A percentile compares a stretch with the other conserved stretches of the same genome.
Conservation (phyloP, 2,797 vertebrate species). For the Ibycter americanus region DNA sequence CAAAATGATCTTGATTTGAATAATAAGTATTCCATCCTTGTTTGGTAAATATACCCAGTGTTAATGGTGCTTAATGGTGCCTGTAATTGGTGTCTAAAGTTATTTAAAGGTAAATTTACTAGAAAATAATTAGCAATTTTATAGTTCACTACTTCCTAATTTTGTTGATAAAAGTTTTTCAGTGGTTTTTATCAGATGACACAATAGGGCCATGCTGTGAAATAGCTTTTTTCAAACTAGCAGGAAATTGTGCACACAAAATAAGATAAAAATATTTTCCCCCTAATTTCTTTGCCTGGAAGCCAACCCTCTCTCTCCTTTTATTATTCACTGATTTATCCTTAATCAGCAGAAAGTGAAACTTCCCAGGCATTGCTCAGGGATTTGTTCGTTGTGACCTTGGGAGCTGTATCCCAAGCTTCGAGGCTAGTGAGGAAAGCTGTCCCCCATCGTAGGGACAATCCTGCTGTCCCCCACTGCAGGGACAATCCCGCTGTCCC, state of each 20-base stretch:
- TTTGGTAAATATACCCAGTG: constrained; percentile 75
- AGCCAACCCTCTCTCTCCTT: background rate
- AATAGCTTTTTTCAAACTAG: constrained; percentile 5
- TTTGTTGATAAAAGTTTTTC: constrained; percentile 74
- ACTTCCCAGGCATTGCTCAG: background rate
- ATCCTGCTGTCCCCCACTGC: background rate
- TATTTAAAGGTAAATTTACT: constrained; percentile 86
- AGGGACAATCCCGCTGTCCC: background rate
- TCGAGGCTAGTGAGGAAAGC: background rate
- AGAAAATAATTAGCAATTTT: constrained; percentile 88
- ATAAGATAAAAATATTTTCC: background rate
- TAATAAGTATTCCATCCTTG: constrained; percentile 48
- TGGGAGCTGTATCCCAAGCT: background rate
- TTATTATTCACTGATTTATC: constrained; percentile 32
- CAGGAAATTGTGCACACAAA: background rate
- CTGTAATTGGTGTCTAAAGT: constrained; percentile 85
- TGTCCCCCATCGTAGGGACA: background rate
- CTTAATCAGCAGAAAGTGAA: constrained; percentile 8
- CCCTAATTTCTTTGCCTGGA: background rate
- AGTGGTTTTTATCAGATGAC: constrained; percentile 60
- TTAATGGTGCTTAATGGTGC: constrained; percentile 80
- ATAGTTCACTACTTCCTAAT: constrained; percentile 83
- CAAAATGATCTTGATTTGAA: constrained; percentile 36
- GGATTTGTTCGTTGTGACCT: background rate
- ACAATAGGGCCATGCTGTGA: constrained; percentile 27